Percentiles rank a stretch among this genome's conserved stretches.
phyloP scores from a whole-genome alignment of 1,140 invertebrate species.

The Orius insidiosus region DNA sequence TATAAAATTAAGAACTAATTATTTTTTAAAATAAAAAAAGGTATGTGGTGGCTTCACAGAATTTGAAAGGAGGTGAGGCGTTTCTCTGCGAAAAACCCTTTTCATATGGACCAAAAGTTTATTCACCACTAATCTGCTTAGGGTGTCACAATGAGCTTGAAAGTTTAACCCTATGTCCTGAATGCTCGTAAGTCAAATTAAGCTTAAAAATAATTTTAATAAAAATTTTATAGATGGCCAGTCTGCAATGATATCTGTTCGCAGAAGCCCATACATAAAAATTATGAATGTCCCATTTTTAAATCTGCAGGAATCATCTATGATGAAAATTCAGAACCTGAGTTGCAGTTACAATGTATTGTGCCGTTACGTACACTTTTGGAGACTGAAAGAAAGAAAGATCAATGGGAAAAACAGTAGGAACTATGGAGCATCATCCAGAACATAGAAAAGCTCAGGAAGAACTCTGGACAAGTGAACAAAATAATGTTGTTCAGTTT shows the following conservation, averaged over 20 bases:
- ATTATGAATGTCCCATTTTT: constrained; percentile 45
- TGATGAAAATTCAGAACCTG: constrained; percentile 16
- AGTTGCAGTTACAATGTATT: constrained; percentile 60
- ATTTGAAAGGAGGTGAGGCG: constrained; percentile 47
- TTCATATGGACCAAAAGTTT: constrained; percentile 54
- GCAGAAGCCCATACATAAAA: constrained; percentile 32
- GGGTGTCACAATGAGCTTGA: constrained; percentile 45
- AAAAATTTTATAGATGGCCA: constrained; percentile 38
- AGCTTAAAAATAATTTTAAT: no score
- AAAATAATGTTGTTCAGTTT: constrained; percentile 55
- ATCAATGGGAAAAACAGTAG: constrained; percentile 48
- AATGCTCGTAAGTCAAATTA: constrained; percentile 30
- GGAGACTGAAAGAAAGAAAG: constrained; percentile 45
- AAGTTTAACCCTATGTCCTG: constrained; percentile 36
- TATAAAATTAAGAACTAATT: no score
- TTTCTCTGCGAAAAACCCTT: constrained; percentile 55
- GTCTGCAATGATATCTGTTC: constrained; percentile 47
- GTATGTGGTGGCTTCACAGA: constrained; percentile 42
- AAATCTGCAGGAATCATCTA: constrained; percentile 27
- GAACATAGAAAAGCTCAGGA: constrained; percentile 33
- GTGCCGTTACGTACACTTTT: constrained; percentile 56
- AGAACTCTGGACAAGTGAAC: constrained; percentile 50
- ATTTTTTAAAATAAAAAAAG: constrained; percentile 18
- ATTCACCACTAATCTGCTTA: constrained; percentile 50
- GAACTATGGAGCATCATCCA: constrained; percentile 50